phyloP scores from a whole-genome alignment of 2,888 invertebrate species.

The Hypolimnas misippus region DNA sequence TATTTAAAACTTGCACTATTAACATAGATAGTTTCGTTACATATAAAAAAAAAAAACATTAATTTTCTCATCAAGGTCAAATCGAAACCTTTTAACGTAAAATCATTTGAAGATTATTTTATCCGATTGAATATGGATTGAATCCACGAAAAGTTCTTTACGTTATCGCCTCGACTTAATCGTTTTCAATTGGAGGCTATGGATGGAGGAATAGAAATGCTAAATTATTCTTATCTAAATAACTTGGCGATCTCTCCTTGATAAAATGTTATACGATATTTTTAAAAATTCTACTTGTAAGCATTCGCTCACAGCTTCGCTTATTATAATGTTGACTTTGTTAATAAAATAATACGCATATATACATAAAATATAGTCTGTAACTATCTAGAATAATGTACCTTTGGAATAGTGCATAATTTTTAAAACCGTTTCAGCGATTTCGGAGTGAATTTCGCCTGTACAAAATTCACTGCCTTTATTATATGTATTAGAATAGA shows the following conservation, averaged over 20 bases:
- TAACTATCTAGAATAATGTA: too few relatives aligned
- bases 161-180: conserved; percentile 20
- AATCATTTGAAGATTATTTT: conserved; percentile 3
- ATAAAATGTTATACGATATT: conserved; percentile 15
- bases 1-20: too few relatives aligned
- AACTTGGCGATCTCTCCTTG: conserved; percentile 30
- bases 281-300: neutral
- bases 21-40: neutral
- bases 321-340: too few relatives aligned
- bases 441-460: too few relatives aligned
- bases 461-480: too few relatives aligned
- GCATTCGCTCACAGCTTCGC: too few relatives aligned
- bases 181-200: conserved; percentile 32
- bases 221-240: conserved; percentile 38
- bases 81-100: conserved; percentile 1
- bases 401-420: too few relatives aligned
- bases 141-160: conserved; percentile 9
- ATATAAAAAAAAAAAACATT: neutral
- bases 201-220: conserved; percentile 23
- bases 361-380: too few relatives aligned
- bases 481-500: too few relatives aligned
- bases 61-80: neutral
- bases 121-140: conserved; percentile 12
- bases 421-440: too few relatives aligned
- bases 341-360: too few relatives aligned